Evolutionary conservation across 2,113 vertebrate species (phyloP).

Genomic region (Pangasianodon hypophthalmus): DNA sequence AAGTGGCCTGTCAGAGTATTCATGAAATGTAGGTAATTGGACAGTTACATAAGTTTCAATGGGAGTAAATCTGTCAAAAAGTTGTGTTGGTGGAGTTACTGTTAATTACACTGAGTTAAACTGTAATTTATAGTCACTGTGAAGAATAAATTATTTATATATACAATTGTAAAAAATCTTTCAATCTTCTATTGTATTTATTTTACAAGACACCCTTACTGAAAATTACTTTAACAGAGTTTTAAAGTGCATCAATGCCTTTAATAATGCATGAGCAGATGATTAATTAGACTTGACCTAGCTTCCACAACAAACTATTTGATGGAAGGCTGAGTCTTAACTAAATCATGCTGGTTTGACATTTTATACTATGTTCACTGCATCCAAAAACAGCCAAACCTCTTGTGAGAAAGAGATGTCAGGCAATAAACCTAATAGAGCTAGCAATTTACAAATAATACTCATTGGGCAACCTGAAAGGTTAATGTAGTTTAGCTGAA

Average conservation of each 20-base stretch:
- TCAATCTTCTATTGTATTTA: no score
- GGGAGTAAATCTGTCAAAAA: no score
- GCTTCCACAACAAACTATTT: neutral
- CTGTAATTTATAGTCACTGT: no score
- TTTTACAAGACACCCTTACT: neutral
- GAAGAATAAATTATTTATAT: no score
- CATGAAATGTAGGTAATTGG: no score
- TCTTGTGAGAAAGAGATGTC: conserved; percentile 37
- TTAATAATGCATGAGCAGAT: conserved; percentile 36
- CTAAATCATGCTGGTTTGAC: conserved; percentile 44
- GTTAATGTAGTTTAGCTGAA: conserved; percentile 46
- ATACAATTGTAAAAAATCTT: no score
- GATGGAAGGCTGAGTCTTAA: neutral
- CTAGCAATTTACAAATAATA: conserved; percentile 45
- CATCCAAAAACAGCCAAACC: conserved; percentile 21
- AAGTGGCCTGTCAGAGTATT: no score
- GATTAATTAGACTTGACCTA: neutral
- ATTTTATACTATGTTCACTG: conserved; percentile 40
- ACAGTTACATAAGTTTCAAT: no score
- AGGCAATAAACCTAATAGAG: conserved; percentile 51
- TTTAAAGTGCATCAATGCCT: conserved; percentile 7
- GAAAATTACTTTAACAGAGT: conserved; percentile 36
- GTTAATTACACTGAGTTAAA: no score
- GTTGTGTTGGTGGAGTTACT: no score
- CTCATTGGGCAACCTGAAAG: conserved; percentile 47